Percentiles rank a stretch among this genome's conserved stretches.
phyloP scores from a whole-genome alignment of 1,140 invertebrate species.

The Holotrichia oblita region DNA sequence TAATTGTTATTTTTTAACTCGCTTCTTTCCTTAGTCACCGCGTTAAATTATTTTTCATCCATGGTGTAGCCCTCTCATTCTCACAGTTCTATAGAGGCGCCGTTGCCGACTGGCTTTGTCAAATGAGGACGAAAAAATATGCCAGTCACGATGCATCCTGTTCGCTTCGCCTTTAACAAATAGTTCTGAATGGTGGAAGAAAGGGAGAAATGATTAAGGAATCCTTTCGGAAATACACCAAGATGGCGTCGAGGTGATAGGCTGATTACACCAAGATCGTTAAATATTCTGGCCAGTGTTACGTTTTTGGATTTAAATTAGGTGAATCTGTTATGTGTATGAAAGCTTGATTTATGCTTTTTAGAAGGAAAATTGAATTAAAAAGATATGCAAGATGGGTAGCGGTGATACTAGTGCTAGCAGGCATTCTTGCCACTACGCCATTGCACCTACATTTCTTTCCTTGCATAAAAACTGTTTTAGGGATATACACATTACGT shows the following conservation, averaged over 20 bases:
- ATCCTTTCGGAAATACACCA: background rate
- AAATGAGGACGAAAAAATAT: background rate
- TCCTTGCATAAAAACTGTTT: no score
- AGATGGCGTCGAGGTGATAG: background rate
- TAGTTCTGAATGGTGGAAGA: background rate
- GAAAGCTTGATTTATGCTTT: no score
- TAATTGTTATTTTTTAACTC: constrained; percentile 25
- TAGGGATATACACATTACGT: no score
- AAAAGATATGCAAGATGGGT: no score
- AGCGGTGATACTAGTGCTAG: no score
- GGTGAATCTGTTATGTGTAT: no score
- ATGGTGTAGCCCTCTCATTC: background rate
- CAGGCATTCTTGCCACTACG: no score
- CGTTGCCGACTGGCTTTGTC: background rate
- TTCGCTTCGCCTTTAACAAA: constrained; percentile 21
- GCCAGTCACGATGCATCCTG: constrained; percentile 15
- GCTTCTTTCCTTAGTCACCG: background rate
- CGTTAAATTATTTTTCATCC: background rate
- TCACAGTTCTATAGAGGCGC: background rate
- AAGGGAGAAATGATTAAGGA: background rate
- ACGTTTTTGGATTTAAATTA: no score
- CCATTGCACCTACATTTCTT: no score
- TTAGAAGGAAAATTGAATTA: no score
- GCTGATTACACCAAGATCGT: background rate
- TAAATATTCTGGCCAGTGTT: no score